Evolutionary conservation across 2,113 vertebrate genomes (phyloP).

Genomic region (Brachyistius frenatus): DNA sequence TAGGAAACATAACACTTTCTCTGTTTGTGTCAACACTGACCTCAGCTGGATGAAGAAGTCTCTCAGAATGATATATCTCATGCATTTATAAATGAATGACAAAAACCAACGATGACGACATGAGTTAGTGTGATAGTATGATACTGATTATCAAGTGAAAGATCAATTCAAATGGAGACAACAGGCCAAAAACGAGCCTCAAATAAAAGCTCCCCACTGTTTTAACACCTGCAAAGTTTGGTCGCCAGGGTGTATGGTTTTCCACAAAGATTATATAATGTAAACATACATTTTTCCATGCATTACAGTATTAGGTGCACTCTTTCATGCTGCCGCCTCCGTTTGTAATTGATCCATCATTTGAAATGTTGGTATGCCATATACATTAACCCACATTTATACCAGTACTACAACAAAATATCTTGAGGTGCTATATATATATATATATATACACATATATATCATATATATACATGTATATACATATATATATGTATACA

Average conservation of each 20-base stretch:
- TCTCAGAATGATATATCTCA: constrained; percentile 17
- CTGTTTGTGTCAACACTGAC: constrained; percentile 14
- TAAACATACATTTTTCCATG: constrained; percentile 66
- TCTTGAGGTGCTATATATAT: constrained; percentile 79
- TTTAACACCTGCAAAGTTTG: constrained; percentile 53
- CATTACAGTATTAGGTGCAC: constrained; percentile 73
- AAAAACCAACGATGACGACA: constrained; percentile 31
- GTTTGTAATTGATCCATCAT: constrained; percentile 65
- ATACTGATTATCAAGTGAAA: constrained; percentile 56
- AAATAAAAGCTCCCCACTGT: constrained; percentile 34
- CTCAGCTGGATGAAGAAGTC: constrained; percentile 11
- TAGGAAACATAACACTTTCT: constrained; percentile 17
- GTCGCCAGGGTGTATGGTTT: constrained; percentile 49
- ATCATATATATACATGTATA: too few relatives aligned
- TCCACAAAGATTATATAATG: constrained; percentile 63
- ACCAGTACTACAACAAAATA: constrained; percentile 83
- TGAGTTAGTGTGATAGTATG: constrained; percentile 32
- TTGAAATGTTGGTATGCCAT: constrained; percentile 59
- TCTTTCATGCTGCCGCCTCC: constrained; percentile 48
- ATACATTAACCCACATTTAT: constrained; percentile 76
- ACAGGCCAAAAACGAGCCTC: constrained; percentile 35
- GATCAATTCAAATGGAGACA: constrained; percentile 59
- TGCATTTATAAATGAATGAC: constrained; percentile 49
- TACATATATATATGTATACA: too few relatives aligned
- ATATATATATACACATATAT: constrained; percentile 3